phyloP scores from a whole-genome alignment of 2,113 vertebrate genomes.

The Seriola aureovittata region DNA sequence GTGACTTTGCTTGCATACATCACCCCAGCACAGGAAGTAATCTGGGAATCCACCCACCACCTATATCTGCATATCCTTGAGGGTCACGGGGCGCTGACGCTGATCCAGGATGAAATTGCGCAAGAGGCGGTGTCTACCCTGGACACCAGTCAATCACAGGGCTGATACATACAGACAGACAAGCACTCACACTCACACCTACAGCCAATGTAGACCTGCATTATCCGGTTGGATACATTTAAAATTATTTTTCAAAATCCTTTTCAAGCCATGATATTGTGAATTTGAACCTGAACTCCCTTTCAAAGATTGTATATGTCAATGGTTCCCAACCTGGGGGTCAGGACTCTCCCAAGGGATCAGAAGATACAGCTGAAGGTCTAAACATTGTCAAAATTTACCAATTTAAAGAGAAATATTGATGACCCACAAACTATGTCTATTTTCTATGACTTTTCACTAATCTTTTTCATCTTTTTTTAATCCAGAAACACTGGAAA shows the following conservation, averaged over 20 bases:
- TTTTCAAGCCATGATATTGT: background rate
- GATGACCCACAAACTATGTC: no score
- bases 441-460: no score
- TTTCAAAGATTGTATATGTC: background rate
- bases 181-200: background rate
- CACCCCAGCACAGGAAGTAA: constrained; percentile 1
- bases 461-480: no score
- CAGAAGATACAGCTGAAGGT: no score
- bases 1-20: background rate
- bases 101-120: background rate
- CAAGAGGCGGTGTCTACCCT: background rate
- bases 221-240: background rate
- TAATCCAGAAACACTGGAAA: no score
- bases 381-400: no score
- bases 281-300: background rate
- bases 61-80: background rate
- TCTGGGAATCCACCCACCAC: background rate
- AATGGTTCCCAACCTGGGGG: background rate
- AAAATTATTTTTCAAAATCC: background rate
- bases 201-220: background rate
- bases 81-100: background rate
- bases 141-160: background rate
- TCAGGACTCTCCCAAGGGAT: background rate
- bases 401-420: no score
- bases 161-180: background rate